Percentiles rank a stretch among this genome's conserved stretches.
phyloP scores from a whole-genome alignment of 2,113 vertebrate species.

The Scopus umbretta region DNA sequence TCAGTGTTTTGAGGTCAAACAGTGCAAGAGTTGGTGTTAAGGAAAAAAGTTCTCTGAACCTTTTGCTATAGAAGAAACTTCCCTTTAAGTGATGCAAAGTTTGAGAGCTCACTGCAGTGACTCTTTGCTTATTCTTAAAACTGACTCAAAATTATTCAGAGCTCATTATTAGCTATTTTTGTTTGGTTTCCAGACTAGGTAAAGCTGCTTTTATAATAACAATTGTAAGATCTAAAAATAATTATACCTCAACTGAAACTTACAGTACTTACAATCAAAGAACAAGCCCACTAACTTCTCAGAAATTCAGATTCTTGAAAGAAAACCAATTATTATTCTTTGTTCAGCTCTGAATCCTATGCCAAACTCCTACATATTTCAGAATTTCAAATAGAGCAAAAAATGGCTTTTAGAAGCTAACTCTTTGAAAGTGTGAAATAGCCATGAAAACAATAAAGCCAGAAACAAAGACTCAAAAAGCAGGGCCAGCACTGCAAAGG shows the following conservation, averaged over 20 bases:
- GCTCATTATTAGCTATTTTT: neutral
- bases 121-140: neutral
- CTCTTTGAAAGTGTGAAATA: neutral
- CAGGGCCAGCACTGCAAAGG: neutral
- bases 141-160: neutral
- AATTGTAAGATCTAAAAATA: neutral
- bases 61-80: neutral
- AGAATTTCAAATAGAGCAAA: neutral
- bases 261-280: neutral
- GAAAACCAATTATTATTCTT: neutral
- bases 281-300: neutral
- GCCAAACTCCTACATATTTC: slow-evolving; percentile 30
- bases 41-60: neutral
- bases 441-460: neutral
- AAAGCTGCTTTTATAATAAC: neutral
- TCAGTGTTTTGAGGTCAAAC: slow-evolving; percentile 34
- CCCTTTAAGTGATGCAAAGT: neutral
- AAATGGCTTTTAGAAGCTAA: neutral
- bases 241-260: neutral
- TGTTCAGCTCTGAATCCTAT: neutral
- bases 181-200: slow-evolving; percentile 13
- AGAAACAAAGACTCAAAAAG: neutral
- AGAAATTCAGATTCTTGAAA: neutral
- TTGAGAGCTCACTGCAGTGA: neutral
- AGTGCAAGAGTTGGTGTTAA: neutral